These are phyloP conservation scores for Tachina grossa DNA, from an alignment of 2,888 invertebrate species.

Conservation along the genomic window DNA sequence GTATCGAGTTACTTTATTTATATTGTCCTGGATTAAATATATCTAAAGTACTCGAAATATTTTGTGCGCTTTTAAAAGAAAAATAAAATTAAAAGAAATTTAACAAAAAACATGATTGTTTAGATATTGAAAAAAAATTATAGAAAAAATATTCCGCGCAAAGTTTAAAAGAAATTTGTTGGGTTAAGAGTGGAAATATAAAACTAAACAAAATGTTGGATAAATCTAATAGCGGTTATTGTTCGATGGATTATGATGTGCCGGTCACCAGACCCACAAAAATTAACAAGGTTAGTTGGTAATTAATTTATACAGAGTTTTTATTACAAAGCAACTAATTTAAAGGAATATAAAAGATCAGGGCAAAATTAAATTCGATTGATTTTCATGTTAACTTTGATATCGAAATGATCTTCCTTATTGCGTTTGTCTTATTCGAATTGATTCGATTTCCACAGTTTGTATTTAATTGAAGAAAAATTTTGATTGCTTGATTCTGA, in stretches of 20 bases:
- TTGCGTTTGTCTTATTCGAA: no score
- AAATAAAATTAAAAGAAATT: slow-evolving; percentile 49
- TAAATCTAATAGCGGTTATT: slow-evolving; percentile 76
- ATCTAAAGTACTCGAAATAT: slow-evolving; percentile 77
- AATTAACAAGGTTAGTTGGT: slow-evolving; percentile 77
- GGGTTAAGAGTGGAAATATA: background rate
- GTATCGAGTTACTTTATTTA: slow-evolving; percentile 79
- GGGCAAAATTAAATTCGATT: background rate
- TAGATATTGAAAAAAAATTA: slow-evolving; percentile 36
- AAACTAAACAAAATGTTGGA: slow-evolving; percentile 77
- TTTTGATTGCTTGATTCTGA: no score
- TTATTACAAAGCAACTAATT: no score
- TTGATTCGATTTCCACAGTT: no score
- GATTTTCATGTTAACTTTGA: no score
- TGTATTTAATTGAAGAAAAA: no score
- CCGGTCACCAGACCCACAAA: slow-evolving; percentile 79
- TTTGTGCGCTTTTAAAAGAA: slow-evolving; percentile 8
- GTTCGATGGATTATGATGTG: slow-evolving; percentile 80
- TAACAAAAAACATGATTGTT: slow-evolving; percentile 55
- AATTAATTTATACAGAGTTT: background rate
- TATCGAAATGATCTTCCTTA: no score
- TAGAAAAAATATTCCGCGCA: slow-evolving; percentile 26
- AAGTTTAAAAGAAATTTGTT: slow-evolving; percentile 4
- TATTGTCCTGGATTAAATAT: slow-evolving; percentile 82
- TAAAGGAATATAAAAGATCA: background rate